phyloP scores from a whole-genome alignment of 2,797 vertebrate genomes.

The Salmo trutta region DNA sequence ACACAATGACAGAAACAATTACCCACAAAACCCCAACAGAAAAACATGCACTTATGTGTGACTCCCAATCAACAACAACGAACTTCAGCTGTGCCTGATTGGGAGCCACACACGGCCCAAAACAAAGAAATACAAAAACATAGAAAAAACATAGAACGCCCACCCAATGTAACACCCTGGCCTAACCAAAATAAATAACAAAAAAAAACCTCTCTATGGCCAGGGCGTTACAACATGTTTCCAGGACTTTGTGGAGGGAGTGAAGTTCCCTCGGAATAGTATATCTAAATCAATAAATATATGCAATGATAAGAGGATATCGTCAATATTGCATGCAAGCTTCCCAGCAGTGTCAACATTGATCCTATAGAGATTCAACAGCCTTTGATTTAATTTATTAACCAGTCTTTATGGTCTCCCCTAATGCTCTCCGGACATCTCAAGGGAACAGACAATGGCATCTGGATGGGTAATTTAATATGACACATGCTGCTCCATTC shows the following conservation, averaged over 20 bases:
- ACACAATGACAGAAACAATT: no score
- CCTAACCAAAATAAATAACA: no score
- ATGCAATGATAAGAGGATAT: background rate
- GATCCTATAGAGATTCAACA: slow-evolving; percentile 15
- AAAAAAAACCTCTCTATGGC: no score
- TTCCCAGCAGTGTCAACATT: slow-evolving; percentile 15
- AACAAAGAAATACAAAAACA: no score
- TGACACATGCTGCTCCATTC: slow-evolving; percentile 15
- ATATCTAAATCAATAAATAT: background rate
- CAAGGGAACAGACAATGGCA: slow-evolving; percentile 6
- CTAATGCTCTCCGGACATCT: background rate
- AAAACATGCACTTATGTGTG: no score
- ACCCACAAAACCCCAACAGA: no score
- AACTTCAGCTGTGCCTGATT: no score
- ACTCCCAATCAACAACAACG: no score
- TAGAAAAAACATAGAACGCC: no score
- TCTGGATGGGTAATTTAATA: slow-evolving; percentile 9
- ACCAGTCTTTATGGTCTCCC: background rate
- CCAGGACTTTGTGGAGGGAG: background rate
- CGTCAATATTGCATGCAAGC: slow-evolving; percentile 8
- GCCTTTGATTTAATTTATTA: slow-evolving; percentile 24
- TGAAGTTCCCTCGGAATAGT: background rate
- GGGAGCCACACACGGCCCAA: no score
- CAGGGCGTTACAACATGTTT: background rate
- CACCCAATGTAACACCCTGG: no score